Conservation (phyloP, 2,797 vertebrate species). For the Pseudomugil gertrudae region DNA sequence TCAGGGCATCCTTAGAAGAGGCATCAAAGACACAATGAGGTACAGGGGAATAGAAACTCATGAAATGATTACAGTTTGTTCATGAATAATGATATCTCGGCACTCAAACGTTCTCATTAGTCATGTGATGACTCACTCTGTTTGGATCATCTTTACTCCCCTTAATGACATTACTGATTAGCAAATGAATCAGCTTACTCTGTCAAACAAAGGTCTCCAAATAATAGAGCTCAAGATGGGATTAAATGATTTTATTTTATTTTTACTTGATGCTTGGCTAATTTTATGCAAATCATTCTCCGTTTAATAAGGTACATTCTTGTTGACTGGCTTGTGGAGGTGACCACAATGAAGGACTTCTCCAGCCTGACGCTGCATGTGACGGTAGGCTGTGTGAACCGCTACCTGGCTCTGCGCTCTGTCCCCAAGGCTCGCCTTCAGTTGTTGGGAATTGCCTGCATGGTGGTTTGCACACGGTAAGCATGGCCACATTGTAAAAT, state of each 20-base stretch:
- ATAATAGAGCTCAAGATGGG: not conserved
- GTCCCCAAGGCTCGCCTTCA: slow-evolving; percentile 92
- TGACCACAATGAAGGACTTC: slow-evolving; percentile 98
- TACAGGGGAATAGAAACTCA: slow-evolving; percentile 52
- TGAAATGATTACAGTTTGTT: not conserved
- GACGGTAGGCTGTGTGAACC: slow-evolving; percentile 93
- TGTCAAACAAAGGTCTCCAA: not conserved
- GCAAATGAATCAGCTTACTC: not conserved
- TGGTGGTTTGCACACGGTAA: slow-evolving; percentile 98
- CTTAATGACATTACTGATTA: slow-evolving; percentile 28
- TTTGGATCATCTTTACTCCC: slow-evolving; percentile 17
- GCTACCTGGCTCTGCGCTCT: slow-evolving; percentile 87
- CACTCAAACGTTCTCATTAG: not conserved
- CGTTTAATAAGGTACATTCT: slow-evolving; percentile 89
- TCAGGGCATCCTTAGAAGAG: slow-evolving; percentile 84
- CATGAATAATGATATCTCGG: slow-evolving; percentile 5
- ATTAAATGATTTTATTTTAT: not conserved
- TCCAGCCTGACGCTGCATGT: slow-evolving; percentile 93
- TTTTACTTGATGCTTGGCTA: not conserved
- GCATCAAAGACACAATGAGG: slow-evolving; percentile 98
- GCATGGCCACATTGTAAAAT: slow-evolving; percentile 13
- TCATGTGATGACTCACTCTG: slow-evolving; percentile 28
- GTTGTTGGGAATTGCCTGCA: slow-evolving; percentile 96
- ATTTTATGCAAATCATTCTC: not conserved
- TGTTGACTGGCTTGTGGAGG: slow-evolving; percentile 97